Evolutionary conservation across 2,888 invertebrate genomes (phyloP).

Genomic region (Leucoma salicis): DNA sequence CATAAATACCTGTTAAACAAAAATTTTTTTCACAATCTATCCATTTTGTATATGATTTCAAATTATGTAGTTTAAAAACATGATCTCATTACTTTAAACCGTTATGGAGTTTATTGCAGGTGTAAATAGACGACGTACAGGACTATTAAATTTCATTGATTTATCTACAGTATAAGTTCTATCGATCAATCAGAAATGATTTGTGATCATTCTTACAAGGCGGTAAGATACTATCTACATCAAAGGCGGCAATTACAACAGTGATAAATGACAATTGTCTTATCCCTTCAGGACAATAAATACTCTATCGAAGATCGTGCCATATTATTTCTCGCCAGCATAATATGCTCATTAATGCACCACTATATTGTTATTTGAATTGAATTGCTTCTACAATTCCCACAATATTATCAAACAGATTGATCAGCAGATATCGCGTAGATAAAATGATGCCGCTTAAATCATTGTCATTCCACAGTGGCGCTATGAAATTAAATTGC

Average conservation of each 20-base stretch:
- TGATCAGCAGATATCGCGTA: slow-evolving; percentile 61
- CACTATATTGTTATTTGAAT: slow-evolving; percentile 69
- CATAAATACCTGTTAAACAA: no score
- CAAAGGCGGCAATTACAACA: slow-evolving; percentile 75
- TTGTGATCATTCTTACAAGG: slow-evolving; percentile 56
- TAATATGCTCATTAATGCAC: slow-evolving; percentile 69
- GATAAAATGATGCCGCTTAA: slow-evolving; percentile 54
- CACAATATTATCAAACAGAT: slow-evolving; percentile 62
- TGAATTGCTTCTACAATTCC: slow-evolving; percentile 67
- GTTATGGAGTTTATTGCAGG: slow-evolving; percentile 15
- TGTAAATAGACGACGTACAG: slow-evolving; percentile 30
- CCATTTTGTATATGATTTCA: slow-evolving; percentile 5
- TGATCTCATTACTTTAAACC: slow-evolving; percentile 23
- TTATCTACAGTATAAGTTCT: slow-evolving; percentile 36
- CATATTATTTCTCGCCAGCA: slow-evolving; percentile 72
- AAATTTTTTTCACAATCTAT: no score
- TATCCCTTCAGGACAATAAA: slow-evolving; percentile 74
- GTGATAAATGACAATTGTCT: slow-evolving; percentile 79
- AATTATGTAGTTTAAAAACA: slow-evolving; percentile 9
- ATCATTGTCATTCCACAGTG: slow-evolving; percentile 27
- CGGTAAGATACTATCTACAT: slow-evolving; percentile 74
- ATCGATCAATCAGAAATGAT: slow-evolving; percentile 49
- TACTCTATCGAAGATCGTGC: slow-evolving; percentile 65
- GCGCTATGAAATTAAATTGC: slow-evolving; percentile 3
- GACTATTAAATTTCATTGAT: slow-evolving; percentile 36